Percentiles rank a stretch among this genome's conserved stretches.
Evolutionary conservation across 2,888 invertebrate species (phyloP).

Genomic region (Cryptophagus acutangulus): DNA sequence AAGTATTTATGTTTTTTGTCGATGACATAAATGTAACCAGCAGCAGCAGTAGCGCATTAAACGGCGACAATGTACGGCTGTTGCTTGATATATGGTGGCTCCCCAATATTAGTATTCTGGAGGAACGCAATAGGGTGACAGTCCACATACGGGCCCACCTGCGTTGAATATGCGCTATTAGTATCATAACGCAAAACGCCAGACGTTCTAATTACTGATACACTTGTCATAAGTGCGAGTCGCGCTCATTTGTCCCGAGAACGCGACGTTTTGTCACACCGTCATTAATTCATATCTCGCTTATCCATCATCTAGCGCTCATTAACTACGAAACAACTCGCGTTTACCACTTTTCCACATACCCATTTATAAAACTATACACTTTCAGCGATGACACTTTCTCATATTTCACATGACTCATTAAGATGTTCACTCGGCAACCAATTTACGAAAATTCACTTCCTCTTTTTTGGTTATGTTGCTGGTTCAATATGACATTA

Average conservation of each 20-base stretch:
- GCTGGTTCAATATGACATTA: too few species aligned
- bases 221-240: conserved; percentile 41
- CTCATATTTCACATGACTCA: too few species aligned
- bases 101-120: conserved; percentile 41
- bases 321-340: conserved; percentile 41
- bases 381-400: not conserved
- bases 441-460: too few species aligned
- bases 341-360: conserved; percentile 43
- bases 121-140: conserved; percentile 22
- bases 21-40: too few species aligned
- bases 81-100: conserved; percentile 20
- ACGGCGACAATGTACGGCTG: conserved; percentile 25
- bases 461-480: too few species aligned
- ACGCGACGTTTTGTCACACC: conserved; percentile 35
- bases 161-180: conserved; percentile 40
- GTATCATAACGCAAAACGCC: conserved; percentile 30
- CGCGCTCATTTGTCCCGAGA: conserved; percentile 37
- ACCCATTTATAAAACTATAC: conserved; percentile 35
- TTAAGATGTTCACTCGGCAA: too few species aligned
- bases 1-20: too few species aligned
- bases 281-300: conserved; percentile 42
- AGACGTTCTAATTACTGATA: conserved; percentile 41
- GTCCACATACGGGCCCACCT: conserved; percentile 43
- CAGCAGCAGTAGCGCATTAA: too few species aligned
- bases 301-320: conserved; percentile 41